phyloP scores from a whole-genome alignment of 2,113 vertebrate species.

The Pseudois nayaur region DNA sequence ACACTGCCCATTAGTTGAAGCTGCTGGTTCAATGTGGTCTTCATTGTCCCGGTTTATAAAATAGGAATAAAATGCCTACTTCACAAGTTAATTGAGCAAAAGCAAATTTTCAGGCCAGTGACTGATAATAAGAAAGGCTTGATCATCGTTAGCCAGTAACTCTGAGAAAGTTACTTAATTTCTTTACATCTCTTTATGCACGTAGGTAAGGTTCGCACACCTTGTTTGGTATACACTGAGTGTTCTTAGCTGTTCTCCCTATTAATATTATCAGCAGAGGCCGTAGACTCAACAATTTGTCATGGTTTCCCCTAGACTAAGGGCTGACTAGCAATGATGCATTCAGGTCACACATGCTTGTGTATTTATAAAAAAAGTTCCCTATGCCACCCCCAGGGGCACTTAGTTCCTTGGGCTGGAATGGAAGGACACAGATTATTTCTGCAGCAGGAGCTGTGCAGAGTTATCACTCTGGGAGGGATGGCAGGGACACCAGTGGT shows the following conservation, averaged over 20 bases:
- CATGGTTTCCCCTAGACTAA: background rate
- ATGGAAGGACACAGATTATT: background rate
- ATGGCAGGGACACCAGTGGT: background rate
- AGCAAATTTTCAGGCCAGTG: background rate
- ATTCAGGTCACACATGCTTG: background rate
- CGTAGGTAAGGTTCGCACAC: background rate
- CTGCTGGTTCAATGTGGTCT: background rate
- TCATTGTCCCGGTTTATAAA: background rate
- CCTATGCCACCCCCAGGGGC: too few relatives aligned
- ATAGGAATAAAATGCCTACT: background rate
- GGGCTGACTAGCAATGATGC: background rate
- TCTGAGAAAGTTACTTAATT: background rate
- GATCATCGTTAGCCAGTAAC: background rate
- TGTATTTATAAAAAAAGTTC: background rate
- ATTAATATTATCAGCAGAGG: background rate
- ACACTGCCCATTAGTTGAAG: background rate
- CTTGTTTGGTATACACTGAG: background rate
- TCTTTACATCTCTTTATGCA: background rate
- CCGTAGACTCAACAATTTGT: background rate
- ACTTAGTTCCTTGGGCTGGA: background rate
- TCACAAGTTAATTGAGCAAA: background rate
- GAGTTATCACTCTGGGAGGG: background rate
- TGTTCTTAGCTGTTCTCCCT: background rate
- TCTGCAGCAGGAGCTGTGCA: background rate
- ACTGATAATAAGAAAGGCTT: background rate